Conservation (phyloP, 2,888 invertebrate genomes). For the Tubulanus polymorphus region DNA sequence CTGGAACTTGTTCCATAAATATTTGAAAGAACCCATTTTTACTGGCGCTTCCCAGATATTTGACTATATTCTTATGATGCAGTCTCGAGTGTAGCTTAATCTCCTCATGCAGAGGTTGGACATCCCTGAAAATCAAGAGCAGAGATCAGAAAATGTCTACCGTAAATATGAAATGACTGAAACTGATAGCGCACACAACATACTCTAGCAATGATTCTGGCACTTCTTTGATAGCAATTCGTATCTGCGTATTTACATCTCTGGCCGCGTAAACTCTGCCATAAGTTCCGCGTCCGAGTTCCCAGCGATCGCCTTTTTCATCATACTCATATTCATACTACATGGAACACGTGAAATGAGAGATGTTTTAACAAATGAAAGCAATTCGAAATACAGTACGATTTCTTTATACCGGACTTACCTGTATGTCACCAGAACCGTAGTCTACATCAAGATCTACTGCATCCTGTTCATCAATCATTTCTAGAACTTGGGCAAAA, state of each 20-base stretch:
- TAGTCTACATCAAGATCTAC: neutral
- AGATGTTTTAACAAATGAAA: neutral
- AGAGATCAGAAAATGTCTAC: neutral
- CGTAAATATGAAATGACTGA: too few species aligned
- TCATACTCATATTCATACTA: constrained; percentile 89
- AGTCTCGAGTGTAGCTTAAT: constrained; percentile 94
- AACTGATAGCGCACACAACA: constrained; percentile 24
- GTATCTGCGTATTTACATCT: constrained; percentile 86
- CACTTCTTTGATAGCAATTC: constrained; percentile 97
- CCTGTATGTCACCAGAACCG: neutral
- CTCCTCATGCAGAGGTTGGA: constrained; percentile 97
- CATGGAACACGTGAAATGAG: constrained; percentile 50
- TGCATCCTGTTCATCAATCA: constrained; percentile 81
- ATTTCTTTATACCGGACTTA: neutral
- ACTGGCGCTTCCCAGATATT: constrained; percentile 90
- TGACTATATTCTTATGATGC: constrained; percentile 93
- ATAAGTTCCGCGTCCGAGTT: constrained; percentile 93
- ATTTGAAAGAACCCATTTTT: constrained; percentile 96
- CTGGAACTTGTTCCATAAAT: constrained; percentile 98
- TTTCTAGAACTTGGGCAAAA: constrained; percentile 77
- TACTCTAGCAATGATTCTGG: constrained; percentile 88
- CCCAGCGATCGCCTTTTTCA: constrained; percentile 77
- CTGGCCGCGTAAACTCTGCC: constrained; percentile 92
- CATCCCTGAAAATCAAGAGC: constrained; percentile 64
- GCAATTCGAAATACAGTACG: neutral